phyloP scores from a whole-genome alignment of 2,888 invertebrate genomes.

The Leptopilina syphax region DNA sequence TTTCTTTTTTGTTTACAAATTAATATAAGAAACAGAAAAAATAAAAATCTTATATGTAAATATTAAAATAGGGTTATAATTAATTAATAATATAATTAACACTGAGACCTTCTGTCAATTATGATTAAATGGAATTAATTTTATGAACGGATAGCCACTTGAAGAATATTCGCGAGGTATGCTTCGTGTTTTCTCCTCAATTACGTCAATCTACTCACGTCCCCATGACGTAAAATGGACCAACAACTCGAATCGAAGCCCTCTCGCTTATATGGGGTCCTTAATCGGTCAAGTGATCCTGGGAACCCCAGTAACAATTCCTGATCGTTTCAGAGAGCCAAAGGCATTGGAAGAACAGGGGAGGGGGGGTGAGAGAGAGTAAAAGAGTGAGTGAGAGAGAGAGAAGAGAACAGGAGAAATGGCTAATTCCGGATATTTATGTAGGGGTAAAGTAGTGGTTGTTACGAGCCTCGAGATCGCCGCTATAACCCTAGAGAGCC shows the following conservation, averaged over 20 bases:
- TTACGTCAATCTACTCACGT: slow-evolving; percentile 76
- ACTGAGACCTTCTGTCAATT: neutral
- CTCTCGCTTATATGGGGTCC: slow-evolving; percentile 63
- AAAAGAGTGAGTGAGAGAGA: slow-evolving; percentile 47
- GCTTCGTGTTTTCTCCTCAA: slow-evolving; percentile 76
- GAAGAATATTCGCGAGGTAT: slow-evolving; percentile 54
- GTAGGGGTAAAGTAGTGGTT: slow-evolving; percentile 75
- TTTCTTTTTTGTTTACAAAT: too few relatives aligned
- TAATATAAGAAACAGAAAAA: too few relatives aligned
- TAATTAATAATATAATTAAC: too few relatives aligned
- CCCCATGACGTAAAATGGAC: slow-evolving; percentile 69
- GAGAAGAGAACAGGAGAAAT: slow-evolving; percentile 73
- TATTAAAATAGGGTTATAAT: too few relatives aligned
- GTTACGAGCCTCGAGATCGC: slow-evolving; percentile 75
- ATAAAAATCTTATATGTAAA: too few relatives aligned
- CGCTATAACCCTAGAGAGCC: slow-evolving; percentile 75
- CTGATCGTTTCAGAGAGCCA: slow-evolving; percentile 49
- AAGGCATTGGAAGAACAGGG: slow-evolving; percentile 42
- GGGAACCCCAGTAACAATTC: slow-evolving; percentile 62
- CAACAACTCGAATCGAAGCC: slow-evolving; percentile 70
- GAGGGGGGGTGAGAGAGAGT: slow-evolving; percentile 11
- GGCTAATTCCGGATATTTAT: slow-evolving; percentile 78
- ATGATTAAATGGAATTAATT: neutral
- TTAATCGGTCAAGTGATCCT: slow-evolving; percentile 77
- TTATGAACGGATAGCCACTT: slow-evolving; percentile 14